phyloP scores from a whole-genome alignment of 2,797 vertebrate genomes.

The Enteromius treurensis region DNA sequence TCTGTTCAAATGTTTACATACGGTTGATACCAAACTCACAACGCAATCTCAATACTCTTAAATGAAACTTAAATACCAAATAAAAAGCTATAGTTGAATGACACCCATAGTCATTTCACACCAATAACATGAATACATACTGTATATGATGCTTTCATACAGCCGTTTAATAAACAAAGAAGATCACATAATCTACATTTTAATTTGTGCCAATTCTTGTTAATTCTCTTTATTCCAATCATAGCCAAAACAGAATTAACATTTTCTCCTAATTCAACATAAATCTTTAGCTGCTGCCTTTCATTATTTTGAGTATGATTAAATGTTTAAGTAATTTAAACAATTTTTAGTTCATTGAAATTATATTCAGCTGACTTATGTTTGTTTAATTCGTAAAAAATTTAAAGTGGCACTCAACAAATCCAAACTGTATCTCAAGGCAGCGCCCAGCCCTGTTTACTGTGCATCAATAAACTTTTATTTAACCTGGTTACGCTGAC shows the following conservation, averaged over 20 bases:
- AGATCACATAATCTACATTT: neutral
- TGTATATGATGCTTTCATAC: too few species aligned
- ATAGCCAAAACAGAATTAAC: neutral
- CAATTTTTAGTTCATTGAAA: neutral
- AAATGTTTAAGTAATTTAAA: neutral
- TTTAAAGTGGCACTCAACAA: neutral
- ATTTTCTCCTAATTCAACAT: too few species aligned
- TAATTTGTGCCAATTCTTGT: neutral
- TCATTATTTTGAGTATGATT: neutral
- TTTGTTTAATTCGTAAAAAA: neutral
- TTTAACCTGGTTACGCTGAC: neutral
- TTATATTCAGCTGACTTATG: neutral
- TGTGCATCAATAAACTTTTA: slow-evolving; percentile 17
- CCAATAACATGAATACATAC: neutral
- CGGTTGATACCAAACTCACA: too few species aligned
- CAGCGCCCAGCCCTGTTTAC: neutral
- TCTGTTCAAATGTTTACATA: too few species aligned
- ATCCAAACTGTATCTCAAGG: slow-evolving; percentile 13
- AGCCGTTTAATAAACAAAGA: neutral
- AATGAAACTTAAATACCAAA: too few species aligned
- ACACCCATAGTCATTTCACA: neutral
- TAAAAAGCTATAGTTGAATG: too few species aligned
- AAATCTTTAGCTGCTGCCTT: neutral
- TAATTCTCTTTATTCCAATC: neutral
- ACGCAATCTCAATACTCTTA: too few species aligned